phyloP scores from a whole-genome alignment of 2,113 vertebrate genomes.

The Mola mola region DNA sequence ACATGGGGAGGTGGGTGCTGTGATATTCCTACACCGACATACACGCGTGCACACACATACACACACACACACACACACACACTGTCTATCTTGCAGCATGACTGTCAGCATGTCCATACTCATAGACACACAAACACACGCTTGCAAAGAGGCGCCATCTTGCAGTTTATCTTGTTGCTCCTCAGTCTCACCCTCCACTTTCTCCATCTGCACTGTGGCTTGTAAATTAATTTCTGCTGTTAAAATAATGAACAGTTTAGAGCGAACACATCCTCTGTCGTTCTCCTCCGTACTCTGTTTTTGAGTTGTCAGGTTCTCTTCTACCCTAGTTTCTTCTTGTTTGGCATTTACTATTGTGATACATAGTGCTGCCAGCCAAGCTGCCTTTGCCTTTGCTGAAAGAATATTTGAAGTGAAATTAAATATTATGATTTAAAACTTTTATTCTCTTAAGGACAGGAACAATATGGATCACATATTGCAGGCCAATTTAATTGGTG shows the following conservation, averaged over 20 bases:
- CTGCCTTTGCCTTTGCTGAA: too few relatives aligned
- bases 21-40: slow-evolving; percentile 43
- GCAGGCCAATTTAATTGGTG: too few relatives aligned
- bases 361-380: slow-evolving; percentile 13
- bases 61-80: slow-evolving; percentile 14
- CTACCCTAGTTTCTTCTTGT: slow-evolving; percentile 7
- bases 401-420: too few relatives aligned
- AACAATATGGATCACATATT: too few relatives aligned
- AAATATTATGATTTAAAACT: too few relatives aligned
- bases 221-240: slow-evolving; percentile 48
- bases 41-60: slow-evolving; percentile 14
- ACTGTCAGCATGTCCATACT: slow-evolving; percentile 4
- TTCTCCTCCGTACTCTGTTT: not conserved
- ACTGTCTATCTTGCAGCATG: slow-evolving; percentile 21
- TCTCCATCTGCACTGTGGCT: slow-evolving; percentile 49
- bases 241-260: slow-evolving; percentile 66
- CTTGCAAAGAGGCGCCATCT: slow-evolving; percentile 24
- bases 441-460: too few relatives aligned
- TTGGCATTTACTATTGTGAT: slow-evolving; percentile 10
- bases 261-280: slow-evolving; percentile 31
- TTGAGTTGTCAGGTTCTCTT: slow-evolving; percentile 16
- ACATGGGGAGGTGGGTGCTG: slow-evolving; percentile 31
- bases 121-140: not conserved
- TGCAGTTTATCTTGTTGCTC: slow-evolving; percentile 50
- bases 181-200: slow-evolving; percentile 29